Evolutionary conservation across 2,113 vertebrate species (phyloP).

Genomic region (Calyptommatus sinebrachiatus): DNA sequence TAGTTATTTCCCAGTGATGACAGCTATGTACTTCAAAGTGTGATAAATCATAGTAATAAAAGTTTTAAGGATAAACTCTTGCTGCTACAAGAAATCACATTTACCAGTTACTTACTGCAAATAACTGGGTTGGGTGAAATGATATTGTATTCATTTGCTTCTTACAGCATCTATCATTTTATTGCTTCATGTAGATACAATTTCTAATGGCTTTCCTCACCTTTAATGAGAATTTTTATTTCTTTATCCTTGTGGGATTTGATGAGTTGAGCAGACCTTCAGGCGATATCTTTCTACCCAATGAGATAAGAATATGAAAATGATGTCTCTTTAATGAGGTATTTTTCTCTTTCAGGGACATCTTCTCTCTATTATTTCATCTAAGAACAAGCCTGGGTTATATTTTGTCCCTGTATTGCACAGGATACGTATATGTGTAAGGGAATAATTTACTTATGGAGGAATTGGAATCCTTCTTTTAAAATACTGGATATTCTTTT

Average conservation of each 20-base stretch:
- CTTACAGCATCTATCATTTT: not conserved
- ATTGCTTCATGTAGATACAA: conserved; percentile 44
- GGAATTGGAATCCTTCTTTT: not conserved
- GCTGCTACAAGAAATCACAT: conserved; percentile 39
- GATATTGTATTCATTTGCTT: conserved; percentile 32
- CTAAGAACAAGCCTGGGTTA: not conserved
- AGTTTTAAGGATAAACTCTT: conserved; percentile 35
- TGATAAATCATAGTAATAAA: conserved; percentile 63
- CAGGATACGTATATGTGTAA: not conserved
- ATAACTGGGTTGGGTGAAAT: conserved; percentile 35
- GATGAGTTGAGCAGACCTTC: conserved; percentile 46
- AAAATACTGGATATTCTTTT: not conserved
- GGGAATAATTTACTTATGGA: not conserved
- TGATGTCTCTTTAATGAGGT: conserved; percentile 27
- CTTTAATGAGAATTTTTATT: conserved; percentile 55
- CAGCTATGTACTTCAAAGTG: conserved; percentile 45
- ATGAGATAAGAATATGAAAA: conserved; percentile 45
- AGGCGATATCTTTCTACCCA: conserved; percentile 44
- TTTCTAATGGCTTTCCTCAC: conserved; percentile 44
- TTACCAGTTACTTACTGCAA: conserved; percentile 50
- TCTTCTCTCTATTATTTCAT: not conserved
- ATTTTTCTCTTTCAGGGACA: not conserved
- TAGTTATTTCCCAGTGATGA: conserved; percentile 46
- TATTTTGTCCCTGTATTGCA: not conserved
- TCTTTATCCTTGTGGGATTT: conserved; percentile 45